These are phyloP conservation scores for Drosophila fulvimacula DNA, from an alignment of 2,888 invertebrate species.

Conservation along the genomic window DNA sequence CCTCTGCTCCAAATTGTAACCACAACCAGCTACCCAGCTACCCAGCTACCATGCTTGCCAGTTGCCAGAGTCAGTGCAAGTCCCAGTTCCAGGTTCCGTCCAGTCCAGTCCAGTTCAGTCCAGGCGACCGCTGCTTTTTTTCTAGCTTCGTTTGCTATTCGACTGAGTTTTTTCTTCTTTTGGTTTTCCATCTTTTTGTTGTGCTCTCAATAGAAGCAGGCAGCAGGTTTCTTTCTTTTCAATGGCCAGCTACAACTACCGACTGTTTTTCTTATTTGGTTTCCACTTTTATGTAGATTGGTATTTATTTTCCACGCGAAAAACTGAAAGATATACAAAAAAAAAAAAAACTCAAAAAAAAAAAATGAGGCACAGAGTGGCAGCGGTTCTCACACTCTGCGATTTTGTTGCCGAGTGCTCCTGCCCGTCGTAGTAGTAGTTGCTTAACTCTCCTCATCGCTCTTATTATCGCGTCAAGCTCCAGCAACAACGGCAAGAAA, in stretches of 20 bases:
- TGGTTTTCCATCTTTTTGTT: conserved; percentile 22
- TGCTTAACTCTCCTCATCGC: conserved; percentile 73
- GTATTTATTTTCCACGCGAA: conserved; percentile 78
- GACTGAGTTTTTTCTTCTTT: conserved; percentile 23
- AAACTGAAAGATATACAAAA: conserved; percentile 48
- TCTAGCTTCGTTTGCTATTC: conserved; percentile 47
- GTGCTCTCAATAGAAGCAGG: conserved; percentile 58
- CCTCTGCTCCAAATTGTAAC: conserved; percentile 73
- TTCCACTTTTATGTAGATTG: conserved; percentile 79
- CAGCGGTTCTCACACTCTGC: conserved; percentile 70
- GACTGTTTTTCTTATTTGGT: conserved; percentile 71
- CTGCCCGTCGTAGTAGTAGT: conserved; percentile 45
- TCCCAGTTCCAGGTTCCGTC: conserved; percentile 27
- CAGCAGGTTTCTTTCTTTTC: conserved; percentile 68
- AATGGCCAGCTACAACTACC: conserved; percentile 55
- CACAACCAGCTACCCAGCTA: conserved; percentile 50
- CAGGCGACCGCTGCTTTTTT: conserved; percentile 43
- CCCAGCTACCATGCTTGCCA: conserved; percentile 1
- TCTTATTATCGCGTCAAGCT: conserved; percentile 78
- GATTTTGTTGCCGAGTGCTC: conserved; percentile 28
- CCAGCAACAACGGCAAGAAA: conserved; percentile 36
- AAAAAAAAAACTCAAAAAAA: neutral
- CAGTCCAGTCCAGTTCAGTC: conserved; percentile 9
- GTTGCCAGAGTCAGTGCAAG: conserved; percentile 15
- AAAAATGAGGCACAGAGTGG: conserved; percentile 28